phyloP scores from a whole-genome alignment of 35 echinoderm and acorn worm species.

The Lytechinus pictus region DNA sequence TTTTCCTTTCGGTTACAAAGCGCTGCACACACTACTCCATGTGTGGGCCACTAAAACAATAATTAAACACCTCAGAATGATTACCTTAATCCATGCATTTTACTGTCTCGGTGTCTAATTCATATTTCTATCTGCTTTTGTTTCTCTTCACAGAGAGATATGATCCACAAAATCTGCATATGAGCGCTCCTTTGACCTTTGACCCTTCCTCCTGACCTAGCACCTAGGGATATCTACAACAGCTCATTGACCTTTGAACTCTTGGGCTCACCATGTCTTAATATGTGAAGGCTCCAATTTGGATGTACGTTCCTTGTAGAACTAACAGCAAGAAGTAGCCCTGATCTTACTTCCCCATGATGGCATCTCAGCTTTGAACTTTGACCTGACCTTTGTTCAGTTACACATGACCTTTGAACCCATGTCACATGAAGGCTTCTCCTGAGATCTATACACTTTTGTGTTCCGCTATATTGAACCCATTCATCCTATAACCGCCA shows the following conservation, averaged over 20 bases:
- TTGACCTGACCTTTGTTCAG: background rate
- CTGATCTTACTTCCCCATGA: background rate
- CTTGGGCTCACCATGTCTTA: background rate
- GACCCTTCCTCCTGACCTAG: background rate
- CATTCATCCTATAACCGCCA: too few species aligned
- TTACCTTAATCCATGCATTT: too few species aligned
- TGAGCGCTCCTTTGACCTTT: background rate
- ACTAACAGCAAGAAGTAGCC: background rate
- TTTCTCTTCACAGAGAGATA: background rate
- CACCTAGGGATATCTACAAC: background rate
- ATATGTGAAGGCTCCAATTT: background rate
- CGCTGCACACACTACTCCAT: too few species aligned
- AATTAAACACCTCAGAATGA: too few species aligned
- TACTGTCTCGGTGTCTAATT: too few species aligned
- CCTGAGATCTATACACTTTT: too few species aligned
- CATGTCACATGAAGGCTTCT: background rate
- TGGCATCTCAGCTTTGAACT: background rate
- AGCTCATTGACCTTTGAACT: background rate
- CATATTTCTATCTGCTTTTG: too few species aligned
- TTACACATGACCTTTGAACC: too few species aligned
- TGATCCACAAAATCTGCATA: slow-evolving; percentile 36
- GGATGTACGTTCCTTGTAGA: background rate
- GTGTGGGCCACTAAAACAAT: too few species aligned
- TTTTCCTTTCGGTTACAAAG: too few species aligned
- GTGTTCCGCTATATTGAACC: too few species aligned